A percentile compares a stretch with the other conserved stretches of the same genome.
These are phyloP conservation scores for Gymnopithys bicolor DNA, from an alignment of 2,797 vertebrate genomes.

Conservation along the genomic window DNA sequence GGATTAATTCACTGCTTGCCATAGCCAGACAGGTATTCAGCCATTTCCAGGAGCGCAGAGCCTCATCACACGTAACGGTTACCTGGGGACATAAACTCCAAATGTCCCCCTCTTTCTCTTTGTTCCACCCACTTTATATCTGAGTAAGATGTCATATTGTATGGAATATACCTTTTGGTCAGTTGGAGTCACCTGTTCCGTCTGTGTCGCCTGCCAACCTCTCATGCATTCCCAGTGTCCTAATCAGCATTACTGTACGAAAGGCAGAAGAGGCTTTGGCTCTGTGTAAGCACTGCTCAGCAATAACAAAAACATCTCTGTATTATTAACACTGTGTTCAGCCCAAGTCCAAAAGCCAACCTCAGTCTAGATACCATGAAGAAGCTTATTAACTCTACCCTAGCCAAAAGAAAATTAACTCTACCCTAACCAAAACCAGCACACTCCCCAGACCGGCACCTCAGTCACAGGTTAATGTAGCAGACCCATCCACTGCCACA, in stretches of 20 bases:
- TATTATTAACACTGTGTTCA: too few relatives aligned
- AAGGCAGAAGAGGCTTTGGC: background rate
- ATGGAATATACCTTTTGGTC: background rate
- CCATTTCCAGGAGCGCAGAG: background rate
- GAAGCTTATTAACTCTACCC: background rate
- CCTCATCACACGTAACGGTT: fast-evolving
- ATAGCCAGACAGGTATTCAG: background rate
- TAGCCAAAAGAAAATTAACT: background rate
- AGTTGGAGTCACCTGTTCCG: background rate
- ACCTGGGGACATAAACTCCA: background rate
- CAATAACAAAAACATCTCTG: background rate
- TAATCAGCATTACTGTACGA: fast-evolving
- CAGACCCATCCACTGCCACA: background rate
- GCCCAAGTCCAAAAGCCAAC: background rate
- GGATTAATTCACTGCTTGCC: background rate
- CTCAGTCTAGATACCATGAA: background rate
- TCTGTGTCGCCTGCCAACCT: background rate
- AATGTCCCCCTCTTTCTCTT: background rate
- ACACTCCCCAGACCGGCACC: fast-evolving
- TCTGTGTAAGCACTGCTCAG: background rate
- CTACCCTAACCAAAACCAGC: background rate
- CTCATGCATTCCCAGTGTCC: background rate
- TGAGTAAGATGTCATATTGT: background rate
- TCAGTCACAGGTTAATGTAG: background rate
- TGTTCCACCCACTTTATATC: background rate